Conservation (phyloP, 2,888 invertebrate genomes). For the Epinotia nisella region DNA sequence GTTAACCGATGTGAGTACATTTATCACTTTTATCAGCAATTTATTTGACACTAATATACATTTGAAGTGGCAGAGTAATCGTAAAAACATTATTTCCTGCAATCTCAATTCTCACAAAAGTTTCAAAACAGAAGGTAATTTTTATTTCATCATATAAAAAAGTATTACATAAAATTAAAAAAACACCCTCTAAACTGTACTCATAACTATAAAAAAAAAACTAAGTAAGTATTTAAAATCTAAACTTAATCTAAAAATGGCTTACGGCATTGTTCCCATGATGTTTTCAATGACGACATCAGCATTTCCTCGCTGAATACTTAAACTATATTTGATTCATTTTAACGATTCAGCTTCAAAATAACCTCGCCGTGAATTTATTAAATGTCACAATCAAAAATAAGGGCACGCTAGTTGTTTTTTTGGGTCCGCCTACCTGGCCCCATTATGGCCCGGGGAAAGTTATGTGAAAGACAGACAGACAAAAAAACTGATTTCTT, state of each 20-base stretch:
- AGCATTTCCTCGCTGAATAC: neutral
- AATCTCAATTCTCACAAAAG: neutral
- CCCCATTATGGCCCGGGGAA: conserved; percentile 74
- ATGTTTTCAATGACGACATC: no score
- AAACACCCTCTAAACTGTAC: no score
- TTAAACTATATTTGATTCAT: neutral
- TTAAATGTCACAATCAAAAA: conserved; percentile 78
- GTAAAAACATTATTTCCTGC: neutral
- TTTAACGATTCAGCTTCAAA: neutral
- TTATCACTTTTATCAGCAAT: neutral
- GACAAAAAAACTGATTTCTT: conserved; percentile 74
- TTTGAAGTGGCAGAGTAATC: neutral
- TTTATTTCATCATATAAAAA: no score
- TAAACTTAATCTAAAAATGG: no score
- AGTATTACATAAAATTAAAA: no score
- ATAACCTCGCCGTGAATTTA: conserved; percentile 65
- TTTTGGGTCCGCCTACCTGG: conserved; percentile 73
- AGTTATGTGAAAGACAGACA: conserved; percentile 77
- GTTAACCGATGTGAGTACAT: no score
- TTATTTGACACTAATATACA: neutral
- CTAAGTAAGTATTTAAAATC: no score
- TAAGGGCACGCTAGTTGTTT: conserved; percentile 62
- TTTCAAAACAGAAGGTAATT: no score
- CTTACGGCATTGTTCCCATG: no score
- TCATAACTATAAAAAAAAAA: no score